Percentiles rank a stretch among this genome's conserved stretches.
These are phyloP conservation scores for Crocidura indochinensis DNA, from an alignment of 2,797 vertebrate genomes.

Conservation along the genomic window DNA sequence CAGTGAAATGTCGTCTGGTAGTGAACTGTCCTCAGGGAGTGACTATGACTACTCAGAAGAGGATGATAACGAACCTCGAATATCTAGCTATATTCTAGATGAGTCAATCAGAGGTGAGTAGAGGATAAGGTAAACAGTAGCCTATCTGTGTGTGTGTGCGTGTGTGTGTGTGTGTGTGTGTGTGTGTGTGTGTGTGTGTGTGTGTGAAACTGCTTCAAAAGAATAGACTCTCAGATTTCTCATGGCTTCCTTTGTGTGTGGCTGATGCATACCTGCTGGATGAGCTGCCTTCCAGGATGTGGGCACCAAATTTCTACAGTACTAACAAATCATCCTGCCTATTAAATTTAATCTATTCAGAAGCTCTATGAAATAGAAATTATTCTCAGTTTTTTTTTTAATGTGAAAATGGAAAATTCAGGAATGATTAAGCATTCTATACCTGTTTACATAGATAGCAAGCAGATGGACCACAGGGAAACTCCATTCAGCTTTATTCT, in stretches of 20 bases:
- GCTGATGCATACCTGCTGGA: neutral
- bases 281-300: neutral
- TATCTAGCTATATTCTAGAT: conserved; percentile 85
- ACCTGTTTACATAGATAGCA: neutral
- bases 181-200: neutral
- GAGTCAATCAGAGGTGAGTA: conserved; percentile 87
- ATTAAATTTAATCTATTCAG: neutral
- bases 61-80: conserved; percentile 82
- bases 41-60: conserved; percentile 88
- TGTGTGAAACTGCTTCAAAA: neutral
- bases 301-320: neutral
- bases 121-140: neutral
- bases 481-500: neutral
- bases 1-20: conserved; percentile 61
- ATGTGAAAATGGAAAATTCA: neutral
- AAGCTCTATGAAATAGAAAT: neutral
- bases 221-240: neutral
- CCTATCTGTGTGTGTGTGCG: neutral
- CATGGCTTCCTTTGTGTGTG: neutral
- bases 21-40: neutral
- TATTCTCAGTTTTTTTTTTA: conserved; percentile 15
- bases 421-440: neutral
- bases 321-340: neutral
- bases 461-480: neutral
- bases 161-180: neutral